A percentile compares a stretch with the other conserved stretches of the same genome.
These are phyloP conservation scores for Lasioglossum pauxillum DNA, from an alignment of 2,888 invertebrate genomes.

Conservation along the genomic window DNA sequence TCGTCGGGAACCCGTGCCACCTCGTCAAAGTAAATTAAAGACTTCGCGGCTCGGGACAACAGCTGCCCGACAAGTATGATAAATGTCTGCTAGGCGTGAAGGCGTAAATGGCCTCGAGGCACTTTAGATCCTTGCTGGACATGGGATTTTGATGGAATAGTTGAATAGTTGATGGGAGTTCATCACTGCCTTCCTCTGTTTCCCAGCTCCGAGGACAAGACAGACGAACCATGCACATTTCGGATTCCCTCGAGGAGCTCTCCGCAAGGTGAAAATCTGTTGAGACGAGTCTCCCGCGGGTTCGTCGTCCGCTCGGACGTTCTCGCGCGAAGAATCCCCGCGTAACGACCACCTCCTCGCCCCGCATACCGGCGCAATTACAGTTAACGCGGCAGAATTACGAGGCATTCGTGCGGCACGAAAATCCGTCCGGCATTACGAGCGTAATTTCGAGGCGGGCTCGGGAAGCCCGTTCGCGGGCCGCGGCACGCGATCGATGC, in stretches of 20 bases:
- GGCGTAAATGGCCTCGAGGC: neutral
- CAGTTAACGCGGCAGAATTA: conserved; percentile 46
- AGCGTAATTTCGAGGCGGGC: conserved; percentile 55
- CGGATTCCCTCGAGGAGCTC: neutral
- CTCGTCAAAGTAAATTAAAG: conserved; percentile 10
- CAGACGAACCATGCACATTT: neutral
- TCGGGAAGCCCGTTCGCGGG: neutral
- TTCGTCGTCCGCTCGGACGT: conserved; percentile 27
- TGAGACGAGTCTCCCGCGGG: neutral
- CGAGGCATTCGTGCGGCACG: conserved; percentile 63
- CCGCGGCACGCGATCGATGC: conserved; percentile 50
- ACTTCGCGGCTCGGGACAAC: neutral
- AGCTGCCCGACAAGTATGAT: neutral
- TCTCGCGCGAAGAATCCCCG: conserved; percentile 25
- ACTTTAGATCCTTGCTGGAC: neutral
- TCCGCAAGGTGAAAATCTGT: conserved; percentile 6
- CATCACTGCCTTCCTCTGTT: too few relatives aligned
- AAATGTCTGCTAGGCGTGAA: neutral
- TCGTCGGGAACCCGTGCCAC: neutral
- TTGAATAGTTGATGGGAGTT: neutral
- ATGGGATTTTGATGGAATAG: neutral
- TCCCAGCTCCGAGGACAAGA: too few relatives aligned
- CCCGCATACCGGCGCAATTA: conserved; percentile 57
- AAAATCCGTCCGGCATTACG: conserved; percentile 57
- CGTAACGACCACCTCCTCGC: conserved; percentile 7